Base-by-base conservation (phyloP, 2,888 invertebrate genomes). In the Tolmerus cingulatus region DNA sequence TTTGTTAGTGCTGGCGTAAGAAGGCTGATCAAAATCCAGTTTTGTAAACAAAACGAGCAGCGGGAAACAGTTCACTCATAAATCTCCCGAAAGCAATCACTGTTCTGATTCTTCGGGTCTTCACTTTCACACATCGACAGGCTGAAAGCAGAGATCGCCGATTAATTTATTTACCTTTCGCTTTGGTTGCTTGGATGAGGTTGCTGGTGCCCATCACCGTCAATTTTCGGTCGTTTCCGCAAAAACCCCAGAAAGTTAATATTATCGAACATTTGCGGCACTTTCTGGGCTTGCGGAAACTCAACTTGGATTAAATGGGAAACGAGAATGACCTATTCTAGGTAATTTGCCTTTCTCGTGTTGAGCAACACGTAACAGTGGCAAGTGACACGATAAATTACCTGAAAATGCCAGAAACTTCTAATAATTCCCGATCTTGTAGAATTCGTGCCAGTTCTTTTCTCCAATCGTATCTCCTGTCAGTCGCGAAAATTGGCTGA, bases 141-240 rank as follows among this genome's bases (percentile, higher is more conserved):
- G 27, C 40, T 74, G 30, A 30, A 74, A 74, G 74, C 16, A 74
- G 16, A 74, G 66, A 27, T 23, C 16, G 40, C 14, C 37, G 12
- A 74, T 19, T 23, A 74, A n/a, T 30, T 82, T 86, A 86, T 77
- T 86, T 77, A 86, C 87, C 84, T 82, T 82, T 84, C 84, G 14
- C 14, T 74, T 37, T 79, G 57, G 74, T 34, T 51, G 79, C 74
- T 40, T 77, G 34, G 74, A 34, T 76, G 79, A 23, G 37, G 19
- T 37, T 85, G 86, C 37, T 27, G 37, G 16, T 79, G 57, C 19
- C 79, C 88, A 79, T 55, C 57, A 66, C 66, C 27, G 43, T 88
- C 88, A 82, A 88, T 66, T 87, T 88, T 88, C 16, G 82, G 74
- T 27, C 88, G 87, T 82, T 88, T 88, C 46, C 87, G 87, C 34